Percentiles rank a stretch among this genome's conserved stretches.
Evolutionary conservation across 2,797 vertebrate species (phyloP).

Genomic region (Pseudochromis fuscus): DNA sequence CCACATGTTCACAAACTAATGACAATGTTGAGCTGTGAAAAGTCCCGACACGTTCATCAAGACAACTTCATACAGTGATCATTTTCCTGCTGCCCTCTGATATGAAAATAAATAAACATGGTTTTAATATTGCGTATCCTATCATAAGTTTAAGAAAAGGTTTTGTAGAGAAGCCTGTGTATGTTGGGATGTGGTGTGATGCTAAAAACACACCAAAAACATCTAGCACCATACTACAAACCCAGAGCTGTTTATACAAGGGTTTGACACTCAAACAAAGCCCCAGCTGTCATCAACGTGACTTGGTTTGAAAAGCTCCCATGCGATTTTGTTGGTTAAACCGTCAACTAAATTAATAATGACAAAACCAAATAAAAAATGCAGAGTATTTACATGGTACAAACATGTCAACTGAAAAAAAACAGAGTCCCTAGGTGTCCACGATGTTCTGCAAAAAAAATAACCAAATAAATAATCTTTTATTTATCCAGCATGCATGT

Average conservation of each 20-base stretch:
- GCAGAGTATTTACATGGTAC: conserved; percentile 40
- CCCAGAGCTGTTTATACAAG: conserved; percentile 59
- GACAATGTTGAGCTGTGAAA: not conserved
- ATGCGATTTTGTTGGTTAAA: conserved; percentile 31
- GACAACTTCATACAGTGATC: not conserved
- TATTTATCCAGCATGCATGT: conserved; percentile 60
- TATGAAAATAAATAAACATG: not conserved
- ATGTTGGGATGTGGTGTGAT: conserved; percentile 5
- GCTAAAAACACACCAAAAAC: conserved; percentile 26
- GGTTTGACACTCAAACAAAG: conserved; percentile 61
- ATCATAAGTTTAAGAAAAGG: not conserved
- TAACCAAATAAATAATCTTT: conserved; percentile 42
- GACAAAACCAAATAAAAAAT: conserved; percentile 57
- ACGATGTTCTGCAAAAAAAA: conserved; percentile 45
- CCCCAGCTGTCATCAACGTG: conserved; percentile 20
- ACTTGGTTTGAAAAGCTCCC: conserved; percentile 35
- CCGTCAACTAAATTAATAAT: conserved; percentile 53
- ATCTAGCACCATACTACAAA: conserved; percentile 49
- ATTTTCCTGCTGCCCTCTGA: not conserved
- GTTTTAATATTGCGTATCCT: not conserved
- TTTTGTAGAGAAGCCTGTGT: not conserved
- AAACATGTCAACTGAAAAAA: conserved; percentile 30
- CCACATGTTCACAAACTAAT: not conserved
- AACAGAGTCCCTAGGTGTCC: conserved; percentile 21
- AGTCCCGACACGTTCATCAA: no score